Conservation (phyloP, 2,113 vertebrate genomes). For the Chloroceryle aenea region DNA sequence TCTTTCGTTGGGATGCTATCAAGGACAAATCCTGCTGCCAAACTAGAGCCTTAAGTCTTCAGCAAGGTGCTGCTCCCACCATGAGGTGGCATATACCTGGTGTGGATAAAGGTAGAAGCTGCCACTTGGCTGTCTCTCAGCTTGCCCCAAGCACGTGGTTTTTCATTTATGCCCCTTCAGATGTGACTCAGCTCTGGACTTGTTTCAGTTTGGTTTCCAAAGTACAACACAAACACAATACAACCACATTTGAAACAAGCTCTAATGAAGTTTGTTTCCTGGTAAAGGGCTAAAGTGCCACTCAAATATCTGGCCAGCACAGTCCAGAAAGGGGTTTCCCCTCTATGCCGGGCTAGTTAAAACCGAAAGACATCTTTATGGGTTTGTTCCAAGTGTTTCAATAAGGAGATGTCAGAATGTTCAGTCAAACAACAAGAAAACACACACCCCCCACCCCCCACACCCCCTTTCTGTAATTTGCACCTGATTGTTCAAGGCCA, state of each 20-base stretch:
- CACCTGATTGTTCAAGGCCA: not conserved
- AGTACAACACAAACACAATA: not conserved
- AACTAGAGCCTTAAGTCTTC: not conserved
- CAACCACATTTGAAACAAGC: not conserved
- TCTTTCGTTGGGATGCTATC: not conserved
- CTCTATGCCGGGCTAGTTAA: not conserved
- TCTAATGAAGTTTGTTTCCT: not conserved
- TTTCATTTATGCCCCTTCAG: not conserved
- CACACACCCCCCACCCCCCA: rapidly evolving
- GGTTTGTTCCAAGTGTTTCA: not conserved
- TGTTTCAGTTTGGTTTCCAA: not conserved
- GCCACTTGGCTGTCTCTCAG: not conserved
- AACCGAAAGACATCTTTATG: not conserved
- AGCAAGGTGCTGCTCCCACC: not conserved
- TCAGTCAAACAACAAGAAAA: not conserved
- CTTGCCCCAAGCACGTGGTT: not conserved
- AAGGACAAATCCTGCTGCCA: not conserved
- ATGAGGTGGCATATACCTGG: not conserved
- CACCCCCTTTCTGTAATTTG: not conserved
- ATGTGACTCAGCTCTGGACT: not conserved
- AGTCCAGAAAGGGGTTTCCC: not conserved
- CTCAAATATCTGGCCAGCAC: not conserved
- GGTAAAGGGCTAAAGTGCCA: not conserved
- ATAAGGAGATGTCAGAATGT: not conserved
- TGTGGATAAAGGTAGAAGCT: not conserved